Conservation (phyloP, 1,140 invertebrate species). For the Zaprionus inermis region DNA sequence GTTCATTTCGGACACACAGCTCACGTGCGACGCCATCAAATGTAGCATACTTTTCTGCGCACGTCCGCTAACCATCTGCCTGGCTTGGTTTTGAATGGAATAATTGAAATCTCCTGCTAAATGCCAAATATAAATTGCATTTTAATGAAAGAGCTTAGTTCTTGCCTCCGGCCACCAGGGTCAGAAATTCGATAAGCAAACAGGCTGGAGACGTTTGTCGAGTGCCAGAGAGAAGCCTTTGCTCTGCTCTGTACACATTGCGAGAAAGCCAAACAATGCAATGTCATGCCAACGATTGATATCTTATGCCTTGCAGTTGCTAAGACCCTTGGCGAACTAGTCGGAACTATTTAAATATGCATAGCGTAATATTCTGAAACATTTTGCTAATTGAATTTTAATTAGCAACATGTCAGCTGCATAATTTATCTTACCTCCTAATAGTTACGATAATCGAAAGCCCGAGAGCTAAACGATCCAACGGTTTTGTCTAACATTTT, state of each 20-base stretch:
- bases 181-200: conserved; percentile 57
- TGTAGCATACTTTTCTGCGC: conserved; percentile 52
- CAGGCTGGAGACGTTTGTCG: conserved; percentile 35
- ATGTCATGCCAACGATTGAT: conserved; percentile 23
- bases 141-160: conserved; percentile 59
- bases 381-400: conserved; percentile 5
- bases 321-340: not conserved
- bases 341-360: not conserved
- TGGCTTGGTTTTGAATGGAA: conserved; percentile 39
- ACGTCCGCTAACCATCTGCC: conserved; percentile 29
- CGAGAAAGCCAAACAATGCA: conserved; percentile 22
- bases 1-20: conserved; percentile 37
- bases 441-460: not conserved
- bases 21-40: conserved; percentile 16
- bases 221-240: conserved; percentile 12
- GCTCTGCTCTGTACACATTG: not conserved
- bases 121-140: conserved; percentile 63
- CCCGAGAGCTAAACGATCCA: not conserved
- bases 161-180: not conserved
- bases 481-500: not conserved
- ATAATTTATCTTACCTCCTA: not conserved
- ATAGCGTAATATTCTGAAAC: not conserved
- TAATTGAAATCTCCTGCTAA: conserved; percentile 64
- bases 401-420: not conserved
- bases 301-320: not conserved